Evolutionary conservation across 2,797 vertebrate species (phyloP), one percentile per base, ranked within the genome.

Genomic region (Phataginus tricuspis): DNA sequence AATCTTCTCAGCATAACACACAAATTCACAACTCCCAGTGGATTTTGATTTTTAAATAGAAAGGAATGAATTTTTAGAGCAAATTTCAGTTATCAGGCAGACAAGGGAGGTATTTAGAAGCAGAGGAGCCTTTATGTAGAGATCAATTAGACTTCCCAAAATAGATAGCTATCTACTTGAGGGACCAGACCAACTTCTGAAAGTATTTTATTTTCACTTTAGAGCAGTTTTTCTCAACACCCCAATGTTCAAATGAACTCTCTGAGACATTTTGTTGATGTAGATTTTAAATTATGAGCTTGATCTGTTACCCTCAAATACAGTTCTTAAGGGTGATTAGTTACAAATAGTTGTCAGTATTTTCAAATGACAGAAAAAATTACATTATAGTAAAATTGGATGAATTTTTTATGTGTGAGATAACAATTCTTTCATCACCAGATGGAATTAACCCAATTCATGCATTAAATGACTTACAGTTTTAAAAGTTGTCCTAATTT

Each of bases 201-300:
- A 68, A 75, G 77, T 16, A 96, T 61, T 85, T 63, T 31, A 57
- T 39, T 72, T 88, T 89, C 69, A 37, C 69, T 90, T 83, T 61
- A n/a, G 75, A 84, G 82, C 7, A 51, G 6, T 77, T 96, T 80
- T 96, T 92, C 89, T 97, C 89, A 96, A 78, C 57, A 98, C 53
- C 91, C 93, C 95, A 93, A 74, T 12, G 23, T 86, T 97, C 4
- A 97, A 95, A 66, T 90, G 92, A 98, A 98, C 96, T 97, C 96
- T 98, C 98, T 94, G 97, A 98, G 98, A 98, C 95, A 95, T 84
- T 96, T 98, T 97, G 95, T 97, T 97, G 95, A 97, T 98, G 97
- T 93, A 98, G 88, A 96, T 96, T 97, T 97, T 98, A 98, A 98
- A 98, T 98, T 96, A 98, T 98, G 98, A 98, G 97, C 97, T 97